Conservation (phyloP, 1,140 invertebrate genomes). For the Reticulitermes speratus region DNA sequence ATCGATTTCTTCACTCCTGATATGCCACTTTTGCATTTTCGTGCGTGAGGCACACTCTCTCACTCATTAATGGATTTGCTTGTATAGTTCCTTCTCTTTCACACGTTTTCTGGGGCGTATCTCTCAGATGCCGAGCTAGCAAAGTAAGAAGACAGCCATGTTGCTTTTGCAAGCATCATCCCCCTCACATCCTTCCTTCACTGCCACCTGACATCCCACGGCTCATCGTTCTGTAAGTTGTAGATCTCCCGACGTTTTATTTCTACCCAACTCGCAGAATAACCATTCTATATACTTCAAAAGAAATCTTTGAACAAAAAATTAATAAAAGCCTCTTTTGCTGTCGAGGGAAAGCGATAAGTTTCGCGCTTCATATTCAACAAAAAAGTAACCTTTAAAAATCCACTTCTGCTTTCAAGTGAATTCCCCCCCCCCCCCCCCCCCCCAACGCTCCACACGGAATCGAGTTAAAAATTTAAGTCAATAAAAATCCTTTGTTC, state of each 20-base stretch:
- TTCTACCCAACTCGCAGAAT: background rate
- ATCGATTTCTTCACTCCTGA: background rate
- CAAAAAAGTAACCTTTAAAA: background rate
- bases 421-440: background rate
- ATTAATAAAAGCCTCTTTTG: background rate
- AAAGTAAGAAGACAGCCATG: constrained; percentile 29
- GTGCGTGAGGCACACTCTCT: background rate
- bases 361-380: background rate
- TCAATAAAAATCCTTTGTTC: background rate
- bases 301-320: background rate
- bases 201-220: background rate
- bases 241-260: background rate
- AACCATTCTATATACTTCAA: background rate
- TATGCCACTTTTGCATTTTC: constrained; percentile 16
- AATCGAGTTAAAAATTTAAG: background rate
- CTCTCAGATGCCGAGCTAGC: constrained; percentile 21
- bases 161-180: constrained; percentile 21
- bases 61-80: background rate
- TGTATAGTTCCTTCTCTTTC: constrained; percentile 16
- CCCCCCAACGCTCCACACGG: background rate
- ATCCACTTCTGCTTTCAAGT: background rate
- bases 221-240: background rate
- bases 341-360: background rate
- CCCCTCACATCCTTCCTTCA: background rate
- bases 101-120: constrained; percentile 11